Conservation (phyloP, 2,888 invertebrate species). For the Stramonita haemastoma region DNA sequence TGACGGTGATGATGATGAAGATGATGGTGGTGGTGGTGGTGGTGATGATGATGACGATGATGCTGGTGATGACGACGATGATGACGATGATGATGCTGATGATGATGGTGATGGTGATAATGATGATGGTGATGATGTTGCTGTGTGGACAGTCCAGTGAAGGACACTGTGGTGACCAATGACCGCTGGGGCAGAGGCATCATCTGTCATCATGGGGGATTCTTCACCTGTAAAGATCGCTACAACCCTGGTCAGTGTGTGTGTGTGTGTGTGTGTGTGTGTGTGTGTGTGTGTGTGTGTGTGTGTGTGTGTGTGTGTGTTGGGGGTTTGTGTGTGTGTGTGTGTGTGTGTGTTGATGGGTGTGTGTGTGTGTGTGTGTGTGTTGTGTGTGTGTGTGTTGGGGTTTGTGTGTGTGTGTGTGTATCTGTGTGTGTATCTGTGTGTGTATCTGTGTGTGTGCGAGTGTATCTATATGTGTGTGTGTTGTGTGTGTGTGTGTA, state of each 20-base stretch:
- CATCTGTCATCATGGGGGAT: conserved; percentile 91
- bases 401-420: too few relatives aligned
- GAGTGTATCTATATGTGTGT: background rate
- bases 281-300: background rate
- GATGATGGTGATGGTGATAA: background rate
- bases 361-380: background rate
- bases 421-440: too few relatives aligned
- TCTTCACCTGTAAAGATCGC: conserved; percentile 79
- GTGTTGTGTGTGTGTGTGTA: background rate
- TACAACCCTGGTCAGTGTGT: conserved; percentile 44
- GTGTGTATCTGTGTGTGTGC: background rate
- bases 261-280: background rate
- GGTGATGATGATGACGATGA: too few relatives aligned
- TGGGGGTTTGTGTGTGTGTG: background rate
- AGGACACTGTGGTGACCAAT: conserved; percentile 91
- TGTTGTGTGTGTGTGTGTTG: background rate
- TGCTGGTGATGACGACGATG: too few relatives aligned
- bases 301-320: background rate
- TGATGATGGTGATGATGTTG: too few relatives aligned
- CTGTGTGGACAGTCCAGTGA: conserved; percentile 81
- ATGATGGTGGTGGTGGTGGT: too few relatives aligned
- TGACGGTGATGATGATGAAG: too few relatives aligned
- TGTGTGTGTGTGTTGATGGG: background rate
- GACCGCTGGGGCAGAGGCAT: conserved; percentile 93
- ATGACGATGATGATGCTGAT: too few relatives aligned